Base-by-base conservation (phyloP, 2,797 vertebrate genomes). In the Neosilurus mollespiculum region DNA sequence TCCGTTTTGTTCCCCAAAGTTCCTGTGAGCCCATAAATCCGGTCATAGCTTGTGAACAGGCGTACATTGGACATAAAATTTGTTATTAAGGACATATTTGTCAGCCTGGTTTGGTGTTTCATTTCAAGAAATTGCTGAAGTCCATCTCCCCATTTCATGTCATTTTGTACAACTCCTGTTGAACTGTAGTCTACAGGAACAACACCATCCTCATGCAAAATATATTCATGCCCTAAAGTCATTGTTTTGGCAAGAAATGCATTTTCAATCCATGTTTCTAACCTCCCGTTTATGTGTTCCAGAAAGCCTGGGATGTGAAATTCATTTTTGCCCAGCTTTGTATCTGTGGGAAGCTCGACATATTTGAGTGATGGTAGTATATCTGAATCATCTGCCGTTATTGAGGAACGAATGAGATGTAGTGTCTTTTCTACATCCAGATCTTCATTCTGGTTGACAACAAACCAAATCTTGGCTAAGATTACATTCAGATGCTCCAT, bases 51-150 rank as follows among this genome's bases (percentile, higher is more conserved):
- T 0, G 75, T 88, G 53, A 94, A 87, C 69, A 93, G 81, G 12
- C 87, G 83, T 43, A 92, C 82, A 73, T 88, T 93, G 18, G 93
- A 93, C 90, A 92, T 92, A 18, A 91, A 94, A 87, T 94, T 94
- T 56, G 93, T 93, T 56, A 93, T 88, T n/a, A 81, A 70, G 16
- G 78, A 85, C 91, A 93, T 90, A 49, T 90, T 85, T 24, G 89
- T 92, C 30, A 93, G 67, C 65, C 89, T 93, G 15, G 56, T 77
- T 71, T 77, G 34, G 4, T 94, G 92, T 84, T 94, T 94, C 88
- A 94, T 90, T 86, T 94, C 90, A 20, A 94, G 86, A 26, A 94
- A 94, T 88, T 94, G 92, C 0, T 94, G 93, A 1, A 93, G 88
- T 2, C 93, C 93, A 81, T 94, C 89, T 12, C 83, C 9, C 92